Conservation (phyloP, 2,888 invertebrate species). For the Andrena flavipes region DNA sequence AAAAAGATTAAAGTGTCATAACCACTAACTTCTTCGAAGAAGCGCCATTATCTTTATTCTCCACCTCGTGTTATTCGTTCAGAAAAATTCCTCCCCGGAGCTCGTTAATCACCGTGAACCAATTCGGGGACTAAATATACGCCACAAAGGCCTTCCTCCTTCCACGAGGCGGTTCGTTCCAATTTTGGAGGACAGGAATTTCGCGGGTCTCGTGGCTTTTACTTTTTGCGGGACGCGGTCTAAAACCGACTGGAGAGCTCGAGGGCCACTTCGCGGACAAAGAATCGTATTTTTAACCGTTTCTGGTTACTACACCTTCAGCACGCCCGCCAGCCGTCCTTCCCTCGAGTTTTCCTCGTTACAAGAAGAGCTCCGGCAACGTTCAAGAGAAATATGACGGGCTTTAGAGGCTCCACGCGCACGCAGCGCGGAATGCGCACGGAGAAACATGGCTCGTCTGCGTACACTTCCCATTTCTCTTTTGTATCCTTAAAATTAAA, state of each 20-base stretch:
- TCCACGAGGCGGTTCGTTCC: conserved; percentile 52
- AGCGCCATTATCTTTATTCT: no score
- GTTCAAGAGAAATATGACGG: conserved; percentile 68
- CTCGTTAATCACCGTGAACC: conserved; percentile 1
- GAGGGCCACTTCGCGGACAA: conserved; percentile 59
- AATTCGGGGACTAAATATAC: conserved; percentile 29
- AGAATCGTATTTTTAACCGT: conserved; percentile 76
- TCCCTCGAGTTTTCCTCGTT: conserved; percentile 61
- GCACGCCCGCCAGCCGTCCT: neutral
- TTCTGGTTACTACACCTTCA: conserved; percentile 64
- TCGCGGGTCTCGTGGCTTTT: conserved; percentile 38
- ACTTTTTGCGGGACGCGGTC: conserved; percentile 29
- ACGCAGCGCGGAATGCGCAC: neutral
- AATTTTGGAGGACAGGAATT: conserved; percentile 65
- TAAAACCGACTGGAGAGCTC: conserved; percentile 46
- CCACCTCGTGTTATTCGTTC: neutral
- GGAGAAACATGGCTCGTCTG: neutral
- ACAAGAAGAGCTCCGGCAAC: conserved; percentile 56
- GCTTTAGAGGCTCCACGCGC: conserved; percentile 42
- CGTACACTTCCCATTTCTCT: neutral
- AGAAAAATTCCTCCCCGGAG: neutral
- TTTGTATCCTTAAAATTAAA: conserved; percentile 8
- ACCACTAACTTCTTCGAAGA: neutral
- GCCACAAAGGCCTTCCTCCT: neutral
- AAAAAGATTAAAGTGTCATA: neutral